Conservation (phyloP, 1,140 invertebrate genomes). For the Littorina saxatilis region DNA sequence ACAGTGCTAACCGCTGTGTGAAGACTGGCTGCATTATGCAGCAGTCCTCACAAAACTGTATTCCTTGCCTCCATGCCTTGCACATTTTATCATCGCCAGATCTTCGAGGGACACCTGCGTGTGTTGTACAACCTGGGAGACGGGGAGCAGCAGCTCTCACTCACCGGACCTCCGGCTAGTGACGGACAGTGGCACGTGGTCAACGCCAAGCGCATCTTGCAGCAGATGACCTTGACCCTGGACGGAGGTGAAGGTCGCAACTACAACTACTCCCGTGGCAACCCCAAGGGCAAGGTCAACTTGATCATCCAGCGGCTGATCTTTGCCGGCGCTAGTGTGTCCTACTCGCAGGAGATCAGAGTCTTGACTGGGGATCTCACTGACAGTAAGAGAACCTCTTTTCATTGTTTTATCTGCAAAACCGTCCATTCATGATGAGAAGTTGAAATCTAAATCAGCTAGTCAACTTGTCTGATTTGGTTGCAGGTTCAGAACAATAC, state of each 20-base stretch:
- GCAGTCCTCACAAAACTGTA: no score
- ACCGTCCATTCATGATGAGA: no score
- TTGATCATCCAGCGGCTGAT: slow-evolving; percentile 30
- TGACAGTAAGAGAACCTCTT: slow-evolving; percentile 35
- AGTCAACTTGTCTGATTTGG: no score
- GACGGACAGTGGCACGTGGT: slow-evolving; percentile 99
- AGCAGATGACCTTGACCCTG: slow-evolving; percentile 93
- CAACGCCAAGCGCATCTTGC: slow-evolving; percentile 86
- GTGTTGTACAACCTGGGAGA: slow-evolving; percentile 91
- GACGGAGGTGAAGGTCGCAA: slow-evolving; percentile 96
- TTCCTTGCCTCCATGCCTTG: no score
- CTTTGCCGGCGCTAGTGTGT: slow-evolving; percentile 36
- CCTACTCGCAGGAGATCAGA: slow-evolving; percentile 30
- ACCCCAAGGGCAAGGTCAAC: slow-evolving; percentile 27
- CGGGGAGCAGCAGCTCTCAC: slow-evolving; percentile 88
- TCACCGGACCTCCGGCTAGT: slow-evolving; percentile 91
- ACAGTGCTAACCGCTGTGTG: no score
- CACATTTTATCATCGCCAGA: slow-evolving; percentile 74
- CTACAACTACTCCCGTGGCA: slow-evolving; percentile 88
- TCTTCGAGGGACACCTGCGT: slow-evolving; percentile 89
- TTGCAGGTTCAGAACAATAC: no score
- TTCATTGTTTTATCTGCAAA: no score
- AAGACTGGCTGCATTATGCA: no score
- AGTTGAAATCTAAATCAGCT: no score
- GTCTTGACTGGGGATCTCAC: slow-evolving; percentile 21